Percentiles rank a stretch among this genome's conserved stretches.
Evolutionary conservation across 1,140 invertebrate genomes (phyloP).

Genomic region (Oryzaephilus surinamensis): DNA sequence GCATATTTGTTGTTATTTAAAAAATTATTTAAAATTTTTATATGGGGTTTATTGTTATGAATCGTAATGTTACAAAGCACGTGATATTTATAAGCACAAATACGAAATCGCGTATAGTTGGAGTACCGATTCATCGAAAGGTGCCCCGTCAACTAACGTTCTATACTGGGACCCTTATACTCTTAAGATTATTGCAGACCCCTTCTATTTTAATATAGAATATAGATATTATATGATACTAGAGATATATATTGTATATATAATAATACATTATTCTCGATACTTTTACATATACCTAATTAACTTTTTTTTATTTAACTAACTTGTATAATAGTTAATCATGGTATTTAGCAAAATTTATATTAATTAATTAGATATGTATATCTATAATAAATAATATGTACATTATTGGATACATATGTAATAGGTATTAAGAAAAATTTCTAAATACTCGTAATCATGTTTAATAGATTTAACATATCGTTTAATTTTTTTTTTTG

Average conservation of each 20-base stretch:
- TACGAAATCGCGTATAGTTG: slow-evolving; percentile 5
- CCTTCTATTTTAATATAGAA: slow-evolving; percentile 7
- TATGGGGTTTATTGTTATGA: not conserved
- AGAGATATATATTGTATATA: no score
- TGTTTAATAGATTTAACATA: no score
- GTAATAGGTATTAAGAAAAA: no score
- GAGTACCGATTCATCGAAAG: slow-evolving; percentile 8
- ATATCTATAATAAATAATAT: no score
- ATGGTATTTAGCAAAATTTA: not conserved
- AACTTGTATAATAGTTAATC: not conserved
- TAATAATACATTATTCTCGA: slow-evolving; percentile 7
- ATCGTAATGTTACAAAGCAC: slow-evolving; percentile 2
- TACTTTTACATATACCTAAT: not conserved
- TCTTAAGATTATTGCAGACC: slow-evolving; percentile 6
- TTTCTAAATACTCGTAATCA: no score
- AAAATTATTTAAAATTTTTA: no score
- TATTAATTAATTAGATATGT: not conserved
- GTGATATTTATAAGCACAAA: slow-evolving; percentile 5
- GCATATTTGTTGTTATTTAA: no score
- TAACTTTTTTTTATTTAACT: not conserved
- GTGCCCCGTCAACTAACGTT: slow-evolving; percentile 6
- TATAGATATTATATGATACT: slow-evolving; percentile 7
- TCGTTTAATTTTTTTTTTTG: no score
- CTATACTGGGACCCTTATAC: slow-evolving; percentile 6
- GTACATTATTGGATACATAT: no score